A percentile compares a stretch with the other conserved stretches of the same genome.
phyloP scores from a whole-genome alignment of 1,140 invertebrate genomes.

The Gonatopus flavifemur region DNA sequence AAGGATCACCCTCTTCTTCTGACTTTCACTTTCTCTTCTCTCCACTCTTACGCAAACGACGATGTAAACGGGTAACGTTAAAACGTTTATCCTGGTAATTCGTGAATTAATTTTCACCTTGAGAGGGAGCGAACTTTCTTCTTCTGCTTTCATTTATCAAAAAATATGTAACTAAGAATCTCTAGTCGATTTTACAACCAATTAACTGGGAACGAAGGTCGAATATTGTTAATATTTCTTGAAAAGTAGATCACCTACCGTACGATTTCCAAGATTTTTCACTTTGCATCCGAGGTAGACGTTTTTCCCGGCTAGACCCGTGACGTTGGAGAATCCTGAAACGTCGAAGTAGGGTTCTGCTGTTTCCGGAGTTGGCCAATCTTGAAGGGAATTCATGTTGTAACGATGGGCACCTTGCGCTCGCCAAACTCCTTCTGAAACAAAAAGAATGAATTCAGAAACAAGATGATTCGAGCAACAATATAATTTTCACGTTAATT shows the following conservation, averaged over 20 bases:
- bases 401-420: slow-evolving; percentile 8
- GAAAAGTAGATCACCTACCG: slow-evolving; percentile 49
- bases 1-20: no score
- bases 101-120: slow-evolving; percentile 8
- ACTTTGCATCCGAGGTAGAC: slow-evolving; percentile 64
- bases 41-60: neutral
- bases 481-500: no score
- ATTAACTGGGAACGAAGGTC: neutral
- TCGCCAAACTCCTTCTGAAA: no score
- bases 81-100: slow-evolving; percentile 1
- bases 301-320: slow-evolving; percentile 64
- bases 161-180: neutral
- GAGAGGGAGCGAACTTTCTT: no score
- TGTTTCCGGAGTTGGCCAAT: slow-evolving; percentile 66
- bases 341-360: slow-evolving; percentile 62
- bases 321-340: slow-evolving; percentile 59
- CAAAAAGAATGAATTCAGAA: no score
- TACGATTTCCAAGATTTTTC: slow-evolving; percentile 65
- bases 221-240: neutral
- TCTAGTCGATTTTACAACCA: neutral
- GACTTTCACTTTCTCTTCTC: no score
- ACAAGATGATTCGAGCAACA: no score
- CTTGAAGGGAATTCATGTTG: slow-evolving; percentile 33
- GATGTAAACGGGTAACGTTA: neutral
- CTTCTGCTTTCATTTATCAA: neutral